These are phyloP conservation scores for Sisor rabdophorus DNA, from an alignment of 2,113 vertebrate species.

Conservation along the genomic window DNA sequence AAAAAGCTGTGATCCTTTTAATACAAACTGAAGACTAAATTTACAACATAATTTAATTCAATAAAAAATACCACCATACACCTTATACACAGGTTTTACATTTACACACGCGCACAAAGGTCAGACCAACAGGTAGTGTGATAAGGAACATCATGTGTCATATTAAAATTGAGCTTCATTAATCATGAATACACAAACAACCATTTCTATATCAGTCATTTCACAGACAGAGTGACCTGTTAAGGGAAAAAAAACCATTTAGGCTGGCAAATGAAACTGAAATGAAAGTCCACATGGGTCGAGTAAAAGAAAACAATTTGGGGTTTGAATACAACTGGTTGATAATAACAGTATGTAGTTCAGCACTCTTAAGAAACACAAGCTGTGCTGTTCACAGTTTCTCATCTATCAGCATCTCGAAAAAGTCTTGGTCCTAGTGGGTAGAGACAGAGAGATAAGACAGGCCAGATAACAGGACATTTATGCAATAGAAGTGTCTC, in stretches of 20 bases:
- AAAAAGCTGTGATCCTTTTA: background rate
- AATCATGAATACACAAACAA: background rate
- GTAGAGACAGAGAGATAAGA: background rate
- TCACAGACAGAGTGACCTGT: background rate
- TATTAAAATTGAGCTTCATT: slow-evolving; percentile 3
- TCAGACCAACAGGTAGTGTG: slow-evolving; percentile 23
- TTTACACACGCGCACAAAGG: background rate
- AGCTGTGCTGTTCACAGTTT: background rate
- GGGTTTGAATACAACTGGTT: background rate
- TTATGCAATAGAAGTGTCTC: background rate
- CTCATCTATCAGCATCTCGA: too few relatives aligned
- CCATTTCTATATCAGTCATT: background rate
- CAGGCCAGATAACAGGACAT: background rate
- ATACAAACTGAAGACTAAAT: slow-evolving; percentile 11
- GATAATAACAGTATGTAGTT: background rate
- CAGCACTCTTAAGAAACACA: slow-evolving; percentile 14
- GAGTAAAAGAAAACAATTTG: slow-evolving; percentile 4
- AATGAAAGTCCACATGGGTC: slow-evolving; percentile 2
- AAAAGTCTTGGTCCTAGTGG: background rate
- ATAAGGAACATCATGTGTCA: background rate
- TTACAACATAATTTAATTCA: background rate
- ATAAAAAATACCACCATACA: slow-evolving; percentile 19
- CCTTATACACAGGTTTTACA: slow-evolving; percentile 11
- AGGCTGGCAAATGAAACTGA: background rate
- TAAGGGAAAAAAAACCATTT: background rate